phyloP scores from a whole-genome alignment of 2,113 vertebrate species.

The Malaclemys terrapin region DNA sequence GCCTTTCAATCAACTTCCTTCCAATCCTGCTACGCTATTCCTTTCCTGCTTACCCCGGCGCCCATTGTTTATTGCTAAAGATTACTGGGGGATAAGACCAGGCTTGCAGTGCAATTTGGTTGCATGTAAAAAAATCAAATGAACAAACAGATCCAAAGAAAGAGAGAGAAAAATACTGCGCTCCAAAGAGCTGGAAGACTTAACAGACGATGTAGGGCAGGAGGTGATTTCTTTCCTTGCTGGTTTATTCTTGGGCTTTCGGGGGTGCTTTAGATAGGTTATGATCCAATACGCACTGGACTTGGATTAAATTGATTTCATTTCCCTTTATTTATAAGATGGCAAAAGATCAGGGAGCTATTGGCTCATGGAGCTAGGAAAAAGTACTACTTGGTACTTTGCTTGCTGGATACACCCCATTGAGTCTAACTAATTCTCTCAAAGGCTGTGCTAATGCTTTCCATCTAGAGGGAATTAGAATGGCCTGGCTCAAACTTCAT shows the following conservation, averaged over 20 bases:
- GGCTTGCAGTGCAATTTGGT: fast-evolving
- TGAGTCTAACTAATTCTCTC: not conserved
- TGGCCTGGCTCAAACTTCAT: not conserved
- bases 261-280: not conserved
- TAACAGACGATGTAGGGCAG: not conserved
- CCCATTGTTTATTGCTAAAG: not conserved
- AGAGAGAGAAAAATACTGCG: not conserved
- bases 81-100: not conserved
- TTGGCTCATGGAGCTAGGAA: not conserved
- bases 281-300: not conserved
- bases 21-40: fast-evolving
- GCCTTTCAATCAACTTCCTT: not conserved
- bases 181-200: not conserved
- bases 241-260: not conserved
- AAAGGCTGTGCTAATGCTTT: not conserved
- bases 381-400: not conserved
- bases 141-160: not conserved
- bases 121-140: not conserved
- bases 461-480: not conserved
- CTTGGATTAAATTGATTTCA: slow-evolving; percentile 20
- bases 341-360: not conserved
- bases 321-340: not conserved
- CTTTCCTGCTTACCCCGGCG: not conserved
- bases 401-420: not conserved
- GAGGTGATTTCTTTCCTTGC: not conserved